These are phyloP conservation scores for Dione vanillae DNA, from an alignment of 2,888 invertebrate genomes.

Conservation along the genomic window DNA sequence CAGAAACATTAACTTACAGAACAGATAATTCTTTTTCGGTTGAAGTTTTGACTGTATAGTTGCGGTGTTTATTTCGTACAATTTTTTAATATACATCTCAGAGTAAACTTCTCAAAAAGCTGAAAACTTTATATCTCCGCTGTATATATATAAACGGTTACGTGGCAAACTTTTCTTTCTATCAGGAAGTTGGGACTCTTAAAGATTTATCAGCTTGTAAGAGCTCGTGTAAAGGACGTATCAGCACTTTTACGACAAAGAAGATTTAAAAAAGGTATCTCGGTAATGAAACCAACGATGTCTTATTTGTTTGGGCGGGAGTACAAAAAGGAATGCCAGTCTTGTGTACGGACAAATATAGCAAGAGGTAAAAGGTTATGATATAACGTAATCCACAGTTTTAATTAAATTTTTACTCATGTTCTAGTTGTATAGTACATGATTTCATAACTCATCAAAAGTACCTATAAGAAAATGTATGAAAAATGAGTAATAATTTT, in stretches of 20 bases:
- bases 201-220: constrained; percentile 20
- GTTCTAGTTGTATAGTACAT: no score
- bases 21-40: not conserved
- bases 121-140: no score
- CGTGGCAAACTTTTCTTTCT: constrained; percentile 29
- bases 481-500: constrained; percentile 6
- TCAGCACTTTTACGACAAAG: constrained; percentile 13
- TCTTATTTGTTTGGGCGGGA: constrained; percentile 17
- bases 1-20: constrained; percentile 5
- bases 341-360: constrained; percentile 2
- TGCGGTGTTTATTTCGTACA: no score
- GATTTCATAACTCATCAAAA: not conserved
- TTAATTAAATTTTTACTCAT: constrained; percentile 15
- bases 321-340: constrained; percentile 13
- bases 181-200: constrained; percentile 18
- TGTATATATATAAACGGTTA: not conserved
- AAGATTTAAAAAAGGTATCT: constrained; percentile 24
- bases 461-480: not conserved
- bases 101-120: no score
- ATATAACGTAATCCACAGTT: constrained; percentile 18
- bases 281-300: constrained; percentile 25
- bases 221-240: constrained; percentile 8
- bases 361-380: constrained; percentile 18
- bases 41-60: no score
- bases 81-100: no score